phyloP scores from a whole-genome alignment of 2,888 invertebrate species.

The Acanthacorydalis orientalis region DNA sequence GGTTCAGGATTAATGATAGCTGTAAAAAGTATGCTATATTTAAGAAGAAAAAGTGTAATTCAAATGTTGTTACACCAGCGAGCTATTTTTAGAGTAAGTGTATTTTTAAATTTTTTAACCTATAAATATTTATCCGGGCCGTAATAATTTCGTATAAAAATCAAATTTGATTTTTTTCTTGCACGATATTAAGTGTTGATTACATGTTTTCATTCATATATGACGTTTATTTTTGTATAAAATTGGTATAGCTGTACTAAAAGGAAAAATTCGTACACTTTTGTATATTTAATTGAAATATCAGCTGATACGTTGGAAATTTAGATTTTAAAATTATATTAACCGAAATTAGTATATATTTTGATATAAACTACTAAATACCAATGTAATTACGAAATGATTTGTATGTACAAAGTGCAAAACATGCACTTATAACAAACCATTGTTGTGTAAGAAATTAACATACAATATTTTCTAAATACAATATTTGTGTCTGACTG shows the following conservation, averaged over 20 bases:
- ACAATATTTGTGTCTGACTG: not conserved
- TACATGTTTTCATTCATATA: too few relatives aligned
- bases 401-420: not conserved
- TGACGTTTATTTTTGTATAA: not conserved
- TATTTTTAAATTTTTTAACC: not conserved
- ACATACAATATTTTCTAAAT: not conserved
- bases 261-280: too few relatives aligned
- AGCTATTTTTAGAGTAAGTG: constrained; percentile 40
- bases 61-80: constrained; percentile 46
- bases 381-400: not conserved
- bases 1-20: constrained; percentile 52
- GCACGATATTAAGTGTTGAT: too few relatives aligned
- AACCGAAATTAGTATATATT: not conserved
- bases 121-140: not conserved
- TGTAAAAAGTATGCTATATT: constrained; percentile 46
- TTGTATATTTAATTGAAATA: not conserved
- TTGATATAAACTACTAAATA: not conserved
- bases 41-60: constrained; percentile 45
- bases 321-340: not conserved
- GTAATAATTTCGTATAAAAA: not conserved
- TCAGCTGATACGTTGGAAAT: not conserved
- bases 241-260: too few relatives aligned
- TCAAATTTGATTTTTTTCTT: too few relatives aligned
- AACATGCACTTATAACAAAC: not conserved
- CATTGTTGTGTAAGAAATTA: not conserved